These are phyloP conservation scores for Macrosteles quadrilineatus DNA, from an alignment of 1,140 invertebrate species.

Conservation along the genomic window DNA sequence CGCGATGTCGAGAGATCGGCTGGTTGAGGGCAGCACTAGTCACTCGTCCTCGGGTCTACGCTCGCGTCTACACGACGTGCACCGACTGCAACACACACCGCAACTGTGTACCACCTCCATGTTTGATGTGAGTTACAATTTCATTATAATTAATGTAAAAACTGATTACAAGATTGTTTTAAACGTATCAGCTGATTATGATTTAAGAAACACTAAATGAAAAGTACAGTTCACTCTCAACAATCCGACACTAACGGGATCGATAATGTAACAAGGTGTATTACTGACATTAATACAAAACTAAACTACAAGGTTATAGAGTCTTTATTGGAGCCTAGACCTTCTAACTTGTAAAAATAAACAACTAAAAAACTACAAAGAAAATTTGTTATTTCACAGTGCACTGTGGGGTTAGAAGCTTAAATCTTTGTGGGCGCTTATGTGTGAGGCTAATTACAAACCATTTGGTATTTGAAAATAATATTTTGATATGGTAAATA, in stretches of 20 bases:
- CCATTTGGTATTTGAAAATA: too few relatives aligned
- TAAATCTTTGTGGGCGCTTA: too few relatives aligned
- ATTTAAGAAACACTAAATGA: too few relatives aligned
- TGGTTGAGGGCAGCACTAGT: slow-evolving; percentile 12
- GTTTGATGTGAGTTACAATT: neutral
- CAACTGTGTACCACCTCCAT: too few relatives aligned
- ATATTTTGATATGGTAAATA: too few relatives aligned
- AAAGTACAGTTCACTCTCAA: neutral
- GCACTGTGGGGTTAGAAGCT: too few relatives aligned
- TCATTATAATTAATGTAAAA: neutral
- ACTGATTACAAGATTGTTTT: neutral
- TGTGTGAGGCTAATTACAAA: too few relatives aligned
- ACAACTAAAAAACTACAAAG: too few relatives aligned
- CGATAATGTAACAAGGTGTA: neutral
- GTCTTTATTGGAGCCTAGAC: too few relatives aligned
- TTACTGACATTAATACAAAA: neutral
- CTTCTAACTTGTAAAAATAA: too few relatives aligned
- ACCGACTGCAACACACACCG: slow-evolving; percentile 22
- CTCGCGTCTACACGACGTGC: slow-evolving; percentile 25
- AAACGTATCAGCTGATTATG: neutral
- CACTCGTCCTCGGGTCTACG: slow-evolving; percentile 17
- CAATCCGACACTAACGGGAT: neutral
- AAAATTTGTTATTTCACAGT: too few relatives aligned
- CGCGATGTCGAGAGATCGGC: neutral
- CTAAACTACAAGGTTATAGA: too few relatives aligned